Percentiles rank a stretch among this genome's conserved stretches.
Evolutionary conservation across 1,140 invertebrate genomes (phyloP).

Genomic region (Microvelia longipes): DNA sequence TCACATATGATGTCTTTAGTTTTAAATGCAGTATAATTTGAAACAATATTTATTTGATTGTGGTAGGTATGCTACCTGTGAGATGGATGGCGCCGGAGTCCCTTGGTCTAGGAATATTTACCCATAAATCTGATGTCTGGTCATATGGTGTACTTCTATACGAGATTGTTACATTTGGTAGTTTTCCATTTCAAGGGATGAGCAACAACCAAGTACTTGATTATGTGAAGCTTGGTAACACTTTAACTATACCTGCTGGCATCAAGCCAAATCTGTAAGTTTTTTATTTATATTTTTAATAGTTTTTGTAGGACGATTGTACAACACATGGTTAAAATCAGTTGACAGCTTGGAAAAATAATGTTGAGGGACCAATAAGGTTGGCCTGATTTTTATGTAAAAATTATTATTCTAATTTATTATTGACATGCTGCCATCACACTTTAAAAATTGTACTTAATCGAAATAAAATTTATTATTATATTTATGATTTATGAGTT

Average conservation of each 20-base stretch:
- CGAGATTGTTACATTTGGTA: slow-evolving; percentile 75
- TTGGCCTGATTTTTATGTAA: no score
- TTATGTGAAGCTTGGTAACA: slow-evolving; percentile 56
- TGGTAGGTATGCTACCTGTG: slow-evolving; percentile 66
- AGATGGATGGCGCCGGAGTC: slow-evolving; percentile 87
- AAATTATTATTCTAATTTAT: no score
- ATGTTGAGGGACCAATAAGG: no score
- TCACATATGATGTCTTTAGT: no score
- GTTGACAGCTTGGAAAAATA: no score
- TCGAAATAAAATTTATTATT: no score
- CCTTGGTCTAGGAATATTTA: slow-evolving; percentile 63
- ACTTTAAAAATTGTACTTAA: no score
- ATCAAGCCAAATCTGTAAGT: slow-evolving; percentile 64
- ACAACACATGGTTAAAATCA: no score
- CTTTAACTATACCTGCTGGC: slow-evolving; percentile 50
- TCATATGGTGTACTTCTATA: slow-evolving; percentile 69
- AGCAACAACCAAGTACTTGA: slow-evolving; percentile 71
- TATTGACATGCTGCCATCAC: no score
- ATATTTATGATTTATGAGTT: no score
- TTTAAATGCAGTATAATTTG: no score
- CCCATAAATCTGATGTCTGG: slow-evolving; percentile 71
- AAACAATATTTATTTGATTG: no score
- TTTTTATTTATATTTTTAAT: slow-evolving; percentile 5
- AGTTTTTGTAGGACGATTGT: slow-evolving; percentile 10
- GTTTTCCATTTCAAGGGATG: slow-evolving; percentile 71